A percentile compares a stretch with the other conserved stretches of the same genome.
Conservation (phyloP, 2,888 invertebrate species). For the Drosophila algonquin region DNA sequence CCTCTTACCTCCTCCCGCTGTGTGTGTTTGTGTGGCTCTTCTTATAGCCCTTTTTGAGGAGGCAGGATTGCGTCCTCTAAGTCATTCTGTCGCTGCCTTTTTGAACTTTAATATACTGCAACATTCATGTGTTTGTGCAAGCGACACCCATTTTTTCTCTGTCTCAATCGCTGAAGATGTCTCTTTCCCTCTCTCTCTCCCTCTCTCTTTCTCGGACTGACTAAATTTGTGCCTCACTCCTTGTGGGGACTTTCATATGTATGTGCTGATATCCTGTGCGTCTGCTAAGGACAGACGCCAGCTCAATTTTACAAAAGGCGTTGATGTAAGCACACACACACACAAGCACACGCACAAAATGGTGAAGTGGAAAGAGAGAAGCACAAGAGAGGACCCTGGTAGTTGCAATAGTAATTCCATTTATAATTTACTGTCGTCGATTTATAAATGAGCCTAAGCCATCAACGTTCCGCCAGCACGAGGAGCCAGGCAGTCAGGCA, state of each 20-base stretch:
- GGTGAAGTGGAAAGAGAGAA: background rate
- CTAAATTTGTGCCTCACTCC: background rate
- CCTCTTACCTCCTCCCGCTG: background rate
- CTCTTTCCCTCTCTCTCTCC: background rate
- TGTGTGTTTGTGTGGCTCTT: background rate
- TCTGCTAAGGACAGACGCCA: conserved; percentile 19
- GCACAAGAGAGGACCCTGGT: background rate
- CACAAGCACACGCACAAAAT: background rate
- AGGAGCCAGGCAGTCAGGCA: conserved; percentile 14
- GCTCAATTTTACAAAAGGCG: conserved; percentile 52
- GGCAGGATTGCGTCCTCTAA: conserved; percentile 28
- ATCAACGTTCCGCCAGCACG: conserved; percentile 28
- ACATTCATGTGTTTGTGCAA: conserved; percentile 36
- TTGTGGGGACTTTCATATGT: background rate
- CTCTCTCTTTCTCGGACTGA: background rate
- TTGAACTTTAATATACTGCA: conserved; percentile 56
- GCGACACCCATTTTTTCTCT: conserved; percentile 6
- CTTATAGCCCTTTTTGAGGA: background rate
- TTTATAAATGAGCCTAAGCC: conserved; percentile 69
- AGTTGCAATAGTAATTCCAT: conserved; percentile 65
- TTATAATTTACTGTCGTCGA: conserved; percentile 75
- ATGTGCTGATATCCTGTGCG: conserved; percentile 3
- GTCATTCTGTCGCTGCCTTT: conserved; percentile 44
- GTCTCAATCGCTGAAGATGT: background rate
- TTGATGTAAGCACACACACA: conserved; percentile 41